phyloP scores from a whole-genome alignment of 2,113 vertebrate genomes.

The Istiophorus platypterus region DNA sequence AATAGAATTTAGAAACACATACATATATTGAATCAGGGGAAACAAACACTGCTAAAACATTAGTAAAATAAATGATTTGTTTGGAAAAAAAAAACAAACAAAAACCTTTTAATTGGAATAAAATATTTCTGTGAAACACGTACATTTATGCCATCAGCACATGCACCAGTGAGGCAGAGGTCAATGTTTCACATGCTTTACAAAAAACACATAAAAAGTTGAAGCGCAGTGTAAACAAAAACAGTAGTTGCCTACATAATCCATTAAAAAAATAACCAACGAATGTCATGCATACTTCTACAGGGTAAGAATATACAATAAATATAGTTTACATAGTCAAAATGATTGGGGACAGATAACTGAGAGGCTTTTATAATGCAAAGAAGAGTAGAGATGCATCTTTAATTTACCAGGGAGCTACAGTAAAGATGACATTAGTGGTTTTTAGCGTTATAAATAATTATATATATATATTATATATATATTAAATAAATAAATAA shows the following conservation, averaged over 20 bases:
- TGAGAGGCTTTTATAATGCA: conserved; percentile 7
- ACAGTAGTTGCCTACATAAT: neutral
- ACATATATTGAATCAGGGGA: neutral
- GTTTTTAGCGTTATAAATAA: neutral
- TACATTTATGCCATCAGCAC: conserved; percentile 1
- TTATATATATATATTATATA: too few species aligned
- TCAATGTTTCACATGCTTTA: neutral
- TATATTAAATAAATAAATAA: too few species aligned
- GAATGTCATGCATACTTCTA: conserved; percentile 54
- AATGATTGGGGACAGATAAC: conserved; percentile 1
- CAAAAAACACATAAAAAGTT: neutral
- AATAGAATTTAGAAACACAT: conserved; percentile 2
- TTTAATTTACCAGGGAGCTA: neutral
- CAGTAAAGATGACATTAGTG: neutral
- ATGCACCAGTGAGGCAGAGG: conserved; percentile 16
- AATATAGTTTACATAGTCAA: neutral
- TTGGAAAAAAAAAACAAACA: neutral
- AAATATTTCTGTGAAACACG: conserved; percentile 27
- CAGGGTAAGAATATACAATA: conserved; percentile 17
- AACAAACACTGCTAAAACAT: neutral
- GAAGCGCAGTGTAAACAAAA: conserved; percentile 10
- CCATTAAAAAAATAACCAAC: neutral
- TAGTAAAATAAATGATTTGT: neutral
- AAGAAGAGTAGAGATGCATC: neutral
- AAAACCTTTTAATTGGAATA: neutral